Percentiles rank a stretch among this genome's conserved stretches.
phyloP scores from a whole-genome alignment of 1,140 invertebrate species.

The Dinoponera quadriceps region DNA sequence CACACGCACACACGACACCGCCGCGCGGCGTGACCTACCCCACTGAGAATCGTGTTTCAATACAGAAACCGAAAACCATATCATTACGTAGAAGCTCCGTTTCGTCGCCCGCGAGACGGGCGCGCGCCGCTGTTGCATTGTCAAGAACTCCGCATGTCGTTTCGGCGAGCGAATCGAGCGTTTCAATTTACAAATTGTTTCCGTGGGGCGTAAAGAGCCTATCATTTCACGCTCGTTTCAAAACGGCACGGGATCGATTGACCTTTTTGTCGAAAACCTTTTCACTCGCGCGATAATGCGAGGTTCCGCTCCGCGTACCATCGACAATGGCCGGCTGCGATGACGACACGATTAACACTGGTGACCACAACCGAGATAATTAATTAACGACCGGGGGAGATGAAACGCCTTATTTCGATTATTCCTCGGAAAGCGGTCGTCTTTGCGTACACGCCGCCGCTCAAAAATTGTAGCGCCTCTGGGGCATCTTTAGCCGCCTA shows the following conservation, averaged over 20 bases:
- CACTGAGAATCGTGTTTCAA: constrained; percentile 84
- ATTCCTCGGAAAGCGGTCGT: constrained; percentile 4
- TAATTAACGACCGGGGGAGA: not conserved
- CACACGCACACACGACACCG: constrained; percentile 58
- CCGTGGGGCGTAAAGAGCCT: constrained; percentile 8
- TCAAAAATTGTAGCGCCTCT: no score
- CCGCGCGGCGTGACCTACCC: constrained; percentile 78
- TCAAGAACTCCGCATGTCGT: constrained; percentile 45
- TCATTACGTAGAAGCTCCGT: constrained; percentile 81
- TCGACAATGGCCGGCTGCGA: not conserved
- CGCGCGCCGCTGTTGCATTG: constrained; percentile 58
- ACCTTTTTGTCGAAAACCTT: constrained; percentile 36
- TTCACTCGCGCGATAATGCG: not conserved
- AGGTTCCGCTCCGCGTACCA: not conserved
- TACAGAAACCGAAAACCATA: constrained; percentile 85
- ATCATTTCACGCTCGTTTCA: constrained; percentile 43
- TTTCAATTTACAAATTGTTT: constrained; percentile 49
- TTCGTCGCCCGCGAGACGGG: constrained; percentile 74
- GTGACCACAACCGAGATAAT: not conserved
- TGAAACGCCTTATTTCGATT: not conserved
- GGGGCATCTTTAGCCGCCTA: not conserved
- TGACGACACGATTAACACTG: not conserved
- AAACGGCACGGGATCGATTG: constrained; percentile 15
- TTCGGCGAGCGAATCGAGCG: constrained; percentile 28
- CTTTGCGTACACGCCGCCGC: not conserved